A percentile compares a stretch with the other conserved stretches of the same genome.
phyloP scores from a whole-genome alignment of 2,113 vertebrate species.

The Globicephala melas region DNA sequence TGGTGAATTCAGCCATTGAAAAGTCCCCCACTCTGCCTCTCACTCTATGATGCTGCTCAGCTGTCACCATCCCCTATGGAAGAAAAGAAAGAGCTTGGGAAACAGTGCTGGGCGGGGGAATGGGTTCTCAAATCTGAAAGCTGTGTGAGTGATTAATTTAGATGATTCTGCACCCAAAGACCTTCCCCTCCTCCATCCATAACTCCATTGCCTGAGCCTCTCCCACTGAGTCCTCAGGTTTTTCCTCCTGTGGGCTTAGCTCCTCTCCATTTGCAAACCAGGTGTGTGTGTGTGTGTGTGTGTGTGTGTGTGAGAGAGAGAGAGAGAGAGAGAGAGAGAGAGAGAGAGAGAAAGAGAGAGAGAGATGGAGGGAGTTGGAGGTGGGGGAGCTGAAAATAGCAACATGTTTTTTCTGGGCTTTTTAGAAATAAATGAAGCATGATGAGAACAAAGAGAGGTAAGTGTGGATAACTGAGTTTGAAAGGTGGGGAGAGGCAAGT shows the following conservation, averaged over 20 bases:
- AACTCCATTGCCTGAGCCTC: not conserved
- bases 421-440: not conserved
- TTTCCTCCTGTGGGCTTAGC: not conserved
- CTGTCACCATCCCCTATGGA: not conserved
- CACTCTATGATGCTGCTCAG: not conserved
- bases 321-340: not conserved
- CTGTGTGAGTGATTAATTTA: not conserved
- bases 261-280: not conserved
- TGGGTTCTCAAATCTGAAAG: not conserved
- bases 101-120: not conserved
- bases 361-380: not conserved
- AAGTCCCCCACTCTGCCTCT: not conserved
- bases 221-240: not conserved
- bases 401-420: not conserved
- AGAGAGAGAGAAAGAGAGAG: not conserved
- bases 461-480: not conserved
- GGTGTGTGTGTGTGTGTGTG: not conserved
- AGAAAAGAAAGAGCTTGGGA: not conserved
- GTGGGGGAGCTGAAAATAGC: not conserved
- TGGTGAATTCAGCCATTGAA: not conserved
- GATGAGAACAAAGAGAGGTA: not conserved
- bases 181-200: not conserved
- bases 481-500: not conserved
- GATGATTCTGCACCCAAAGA: not conserved
- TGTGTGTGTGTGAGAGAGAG: too few species aligned